Evolutionary conservation across 2,888 invertebrate species (phyloP), one percentile per base, ranked within the genome.

Genomic region (Xestobium rufovillosum): DNA sequence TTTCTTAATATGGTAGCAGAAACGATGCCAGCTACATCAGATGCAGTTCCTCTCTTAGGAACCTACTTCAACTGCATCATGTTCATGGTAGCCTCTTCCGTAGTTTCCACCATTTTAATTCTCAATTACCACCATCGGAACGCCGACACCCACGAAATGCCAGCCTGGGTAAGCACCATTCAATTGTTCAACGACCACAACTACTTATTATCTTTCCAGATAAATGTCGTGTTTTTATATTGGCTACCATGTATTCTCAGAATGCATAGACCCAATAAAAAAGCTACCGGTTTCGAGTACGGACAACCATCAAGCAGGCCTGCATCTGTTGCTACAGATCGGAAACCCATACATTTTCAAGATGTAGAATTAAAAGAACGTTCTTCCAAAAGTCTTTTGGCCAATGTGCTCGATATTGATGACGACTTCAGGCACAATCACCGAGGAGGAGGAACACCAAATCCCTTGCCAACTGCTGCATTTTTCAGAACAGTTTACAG

Each of bases 11-110:
- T 95, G 85, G 94, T 95, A 57, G 94, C 95, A 55, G 95, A 95
- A 73, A 94, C 92, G 64, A 92, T 96, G 91, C 95, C 95, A 55
- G 92, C 92, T 60, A 95, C 95, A 44, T 94, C 94, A 46, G 90
- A 90, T 68, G 89, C 89, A 53, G 89, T 90, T 60, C 88, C 88
- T 52, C 75, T 88, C 56, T 74, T 88, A 70, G 88, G 87, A 68
- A 94, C 94, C 55, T 95, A 95, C 75, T 96, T 96, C 78, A 95
- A 95, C 76, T 94, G 94, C 75, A 95, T 95, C 73, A 96, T 96
- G 96, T 91, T 95, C 72, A 95, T 95, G 94, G 94, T 95, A 71
- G 94, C 95, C 59, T 89, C 94, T 59, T 95, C 95, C 53, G 94
- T 96, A 66, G 91, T 95, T 63, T 91, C 92, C 67, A 96, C 95